phyloP scores from a whole-genome alignment of 92 coral and sea anemone species.

The Nematostella vectensis region DNA sequence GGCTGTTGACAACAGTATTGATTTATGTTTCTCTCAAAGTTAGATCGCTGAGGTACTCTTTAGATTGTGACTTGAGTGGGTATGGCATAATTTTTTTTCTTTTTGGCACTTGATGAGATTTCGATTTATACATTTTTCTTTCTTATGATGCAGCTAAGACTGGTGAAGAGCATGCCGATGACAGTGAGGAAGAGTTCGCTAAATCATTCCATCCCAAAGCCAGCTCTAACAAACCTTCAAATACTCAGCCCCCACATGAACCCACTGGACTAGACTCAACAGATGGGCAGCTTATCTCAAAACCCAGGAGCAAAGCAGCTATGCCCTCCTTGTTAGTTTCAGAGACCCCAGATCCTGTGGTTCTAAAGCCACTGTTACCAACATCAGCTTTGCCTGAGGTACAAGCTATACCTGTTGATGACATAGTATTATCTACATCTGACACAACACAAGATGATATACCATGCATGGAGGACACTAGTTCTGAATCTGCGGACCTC shows the following conservation, averaged over 20 bases:
- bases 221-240: background rate
- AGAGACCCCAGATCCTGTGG: too few relatives aligned
- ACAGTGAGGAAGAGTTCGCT: conserved; percentile 83
- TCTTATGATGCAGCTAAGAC: too few relatives aligned
- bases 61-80: too few relatives aligned
- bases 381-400: too few relatives aligned
- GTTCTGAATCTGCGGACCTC: background rate
- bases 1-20: conserved; percentile 1
- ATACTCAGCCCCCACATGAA: background rate
- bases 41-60: too few relatives aligned
- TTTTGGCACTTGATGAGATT: too few relatives aligned
- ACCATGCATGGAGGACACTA: background rate
- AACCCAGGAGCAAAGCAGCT: too few relatives aligned
- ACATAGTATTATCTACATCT: background rate
- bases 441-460: background rate
- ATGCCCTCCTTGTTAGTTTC: background rate
- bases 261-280: background rate
- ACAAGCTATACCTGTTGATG: too few relatives aligned
- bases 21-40: background rate
- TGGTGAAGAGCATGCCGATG: conserved; percentile 36
- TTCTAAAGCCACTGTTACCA: too few relatives aligned
- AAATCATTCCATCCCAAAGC: conserved; percentile 37
- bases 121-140: too few relatives aligned
- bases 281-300: conserved; percentile 1
- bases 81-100: too few relatives aligned